Evolutionary conservation across 2,797 vertebrate species (phyloP).

Genomic region (Eulemur albifrons): DNA sequence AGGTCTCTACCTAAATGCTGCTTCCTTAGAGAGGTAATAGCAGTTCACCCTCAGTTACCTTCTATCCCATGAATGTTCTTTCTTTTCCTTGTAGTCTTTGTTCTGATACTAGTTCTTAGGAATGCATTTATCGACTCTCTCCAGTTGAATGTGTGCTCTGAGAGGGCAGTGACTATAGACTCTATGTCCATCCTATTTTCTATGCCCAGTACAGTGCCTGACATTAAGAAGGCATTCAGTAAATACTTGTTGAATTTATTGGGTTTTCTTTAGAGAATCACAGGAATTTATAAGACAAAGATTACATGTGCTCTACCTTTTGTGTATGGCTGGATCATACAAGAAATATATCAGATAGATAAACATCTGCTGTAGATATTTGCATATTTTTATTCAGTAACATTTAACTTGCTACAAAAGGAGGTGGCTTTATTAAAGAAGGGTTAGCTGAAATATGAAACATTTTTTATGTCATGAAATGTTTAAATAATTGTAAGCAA

Average conservation of each 20-base stretch:
- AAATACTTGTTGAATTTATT: neutral
- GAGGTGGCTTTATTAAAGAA: conserved; percentile 1
- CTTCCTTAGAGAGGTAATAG: neutral
- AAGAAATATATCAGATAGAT: neutral
- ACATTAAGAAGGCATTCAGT: neutral
- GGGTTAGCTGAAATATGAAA: neutral
- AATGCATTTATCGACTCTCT: fast-evolving
- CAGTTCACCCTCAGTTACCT: neutral
- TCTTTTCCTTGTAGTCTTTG: neutral
- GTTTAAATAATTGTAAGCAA: conserved; percentile 28
- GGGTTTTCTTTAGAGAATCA: neutral
- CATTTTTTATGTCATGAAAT: neutral
- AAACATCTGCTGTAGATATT: neutral
- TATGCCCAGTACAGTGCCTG: neutral
- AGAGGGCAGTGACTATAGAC: neutral
- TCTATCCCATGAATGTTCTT: neutral
- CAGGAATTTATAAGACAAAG: neutral
- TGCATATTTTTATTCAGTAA: neutral
- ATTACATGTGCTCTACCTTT: neutral
- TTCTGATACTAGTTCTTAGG: neutral
- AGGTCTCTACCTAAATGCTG: neutral
- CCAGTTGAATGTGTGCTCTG: fast-evolving
- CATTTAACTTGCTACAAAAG: neutral
- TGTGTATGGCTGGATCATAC: neutral
- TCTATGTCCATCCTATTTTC: neutral